These are phyloP conservation scores for Hydriomena furcata DNA, from an alignment of 2,888 invertebrate species.

Conservation along the genomic window DNA sequence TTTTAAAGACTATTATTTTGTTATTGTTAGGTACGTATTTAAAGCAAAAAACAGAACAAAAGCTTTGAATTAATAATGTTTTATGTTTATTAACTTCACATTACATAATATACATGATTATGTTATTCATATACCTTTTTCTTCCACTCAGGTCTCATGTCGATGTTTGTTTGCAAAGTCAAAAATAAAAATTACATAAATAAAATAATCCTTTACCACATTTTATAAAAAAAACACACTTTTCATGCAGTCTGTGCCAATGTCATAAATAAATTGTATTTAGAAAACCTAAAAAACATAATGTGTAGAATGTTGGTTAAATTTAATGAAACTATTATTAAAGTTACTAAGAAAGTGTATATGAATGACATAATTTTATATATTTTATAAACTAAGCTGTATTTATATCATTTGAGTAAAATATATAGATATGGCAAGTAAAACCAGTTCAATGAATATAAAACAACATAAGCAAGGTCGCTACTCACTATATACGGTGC, in stretches of 20 bases:
- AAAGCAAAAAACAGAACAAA: constrained; percentile 23
- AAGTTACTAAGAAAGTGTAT: constrained; percentile 9
- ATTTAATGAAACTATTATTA: no score
- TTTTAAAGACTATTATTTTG: constrained; percentile 6
- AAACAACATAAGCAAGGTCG: constrained; percentile 12
- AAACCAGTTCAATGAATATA: constrained; percentile 6
- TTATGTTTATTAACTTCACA: constrained; percentile 17
- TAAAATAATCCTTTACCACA: constrained; percentile 12
- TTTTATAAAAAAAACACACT: neutral
- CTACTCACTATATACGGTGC: constrained; percentile 96
- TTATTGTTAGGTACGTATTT: constrained; percentile 4
- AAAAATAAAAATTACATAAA: constrained; percentile 55
- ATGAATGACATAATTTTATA: constrained; percentile 24
- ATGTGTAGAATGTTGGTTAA: no score
- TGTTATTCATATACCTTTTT: constrained; percentile 64
- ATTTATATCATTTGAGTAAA: neutral
- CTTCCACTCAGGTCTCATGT: constrained; percentile 79
- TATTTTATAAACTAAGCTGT: no score
- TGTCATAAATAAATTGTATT: no score
- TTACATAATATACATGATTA: constrained; percentile 26
- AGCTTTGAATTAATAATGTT: constrained; percentile 22
- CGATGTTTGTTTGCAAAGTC: constrained; percentile 74
- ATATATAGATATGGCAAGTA: constrained; percentile 2
- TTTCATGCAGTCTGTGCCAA: no score
- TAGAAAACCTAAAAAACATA: no score